Evolutionary conservation across 2,797 vertebrate genomes (phyloP), one percentile per base, ranked within the genome.

Genomic region (Babyrousa celebensis): DNA sequence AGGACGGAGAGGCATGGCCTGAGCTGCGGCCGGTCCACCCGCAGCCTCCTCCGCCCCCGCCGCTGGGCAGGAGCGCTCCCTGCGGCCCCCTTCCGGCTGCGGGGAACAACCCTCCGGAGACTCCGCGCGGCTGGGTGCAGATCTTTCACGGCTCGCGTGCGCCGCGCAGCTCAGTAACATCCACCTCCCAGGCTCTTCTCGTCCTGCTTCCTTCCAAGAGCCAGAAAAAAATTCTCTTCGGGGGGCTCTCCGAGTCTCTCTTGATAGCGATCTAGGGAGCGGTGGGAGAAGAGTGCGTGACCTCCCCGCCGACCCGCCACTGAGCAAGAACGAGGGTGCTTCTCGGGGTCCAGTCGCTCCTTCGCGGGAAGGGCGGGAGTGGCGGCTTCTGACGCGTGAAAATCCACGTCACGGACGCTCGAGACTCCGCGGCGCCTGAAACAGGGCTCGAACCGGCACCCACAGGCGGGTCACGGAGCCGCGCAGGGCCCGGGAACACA

Each of bases 131-230:
- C 84, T 17, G 1, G 54, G 75, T 80, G 92, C 77, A 12, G 40
- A 29, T 87, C 82, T 74, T 85, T 87, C 96, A 95, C 97, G 71
- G 97, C 96, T 89, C 96, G 85, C 36, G 94, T 29, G 75, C 78
- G 60, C 89, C 62, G 16, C 32, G 89, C 75, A 48, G 95, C 89
- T 48, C 96, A 32, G 56, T 3, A 7, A 54, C 92, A 88, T 94
- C 94, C 95, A 87, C 94, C 89, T 62, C 89, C 9, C 32, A 43
- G 27, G 85, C 48, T 58, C 48, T 62, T 27, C 71, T 20, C 94
- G 32, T 0, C 82, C 71, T 11, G 93, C 18, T 54, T 52, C n/a
- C 40, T 75, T 85, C 85, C 86, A 3, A 63, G 40, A 65, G 15
- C 29, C 54, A 6, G n/a, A 1, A 2, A 12, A 10, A 5, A n/a